These are phyloP conservation scores for Chrysopilus asiliformis DNA, from an alignment of 2,888 invertebrate genomes.

Conservation along the genomic window DNA sequence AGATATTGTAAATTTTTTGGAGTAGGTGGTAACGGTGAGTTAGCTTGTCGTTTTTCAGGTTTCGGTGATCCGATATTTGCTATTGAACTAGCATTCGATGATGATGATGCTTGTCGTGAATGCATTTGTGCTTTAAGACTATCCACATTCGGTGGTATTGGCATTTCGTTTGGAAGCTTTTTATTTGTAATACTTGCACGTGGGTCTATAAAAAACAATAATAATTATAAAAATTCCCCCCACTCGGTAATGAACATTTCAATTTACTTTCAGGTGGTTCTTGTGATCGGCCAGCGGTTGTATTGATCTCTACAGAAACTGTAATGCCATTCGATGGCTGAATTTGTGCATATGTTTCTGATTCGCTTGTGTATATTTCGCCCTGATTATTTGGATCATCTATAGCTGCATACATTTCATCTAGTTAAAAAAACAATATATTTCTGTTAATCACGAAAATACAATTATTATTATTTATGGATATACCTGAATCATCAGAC, in stretches of 20 bases:
- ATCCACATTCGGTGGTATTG: slow-evolving; percentile 45
- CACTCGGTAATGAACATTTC: background rate
- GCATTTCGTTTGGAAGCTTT: slow-evolving; percentile 17
- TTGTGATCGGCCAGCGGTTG: slow-evolving; percentile 11
- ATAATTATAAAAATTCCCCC: slow-evolving; percentile 38
- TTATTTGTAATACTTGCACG: slow-evolving; percentile 7
- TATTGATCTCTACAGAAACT: slow-evolving; percentile 34
- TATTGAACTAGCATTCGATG: slow-evolving; percentile 54
- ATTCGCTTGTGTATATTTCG: slow-evolving; percentile 58
- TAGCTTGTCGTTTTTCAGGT: slow-evolving; percentile 79
- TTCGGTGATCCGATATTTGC: slow-evolving; percentile 74
- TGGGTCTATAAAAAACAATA: slow-evolving; percentile 1
- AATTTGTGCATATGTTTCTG: slow-evolving; percentile 79
- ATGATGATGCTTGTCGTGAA: slow-evolving; percentile 57
- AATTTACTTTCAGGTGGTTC: slow-evolving; percentile 4
- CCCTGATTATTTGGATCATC: slow-evolving; percentile 55
- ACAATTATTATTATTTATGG: background rate
- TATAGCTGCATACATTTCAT: slow-evolving; percentile 85
- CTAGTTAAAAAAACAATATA: slow-evolving; percentile 33
- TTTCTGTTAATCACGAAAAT: background rate
- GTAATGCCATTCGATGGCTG: slow-evolving; percentile 41
- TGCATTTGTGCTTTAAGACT: slow-evolving; percentile 47
- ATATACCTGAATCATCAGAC: slow-evolving; percentile 76
- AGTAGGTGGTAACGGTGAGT: slow-evolving; percentile 76
- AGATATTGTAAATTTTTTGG: slow-evolving; percentile 36